Evolutionary conservation across 2,797 vertebrate genomes (phyloP).

Genomic region (Anableps anableps): DNA sequence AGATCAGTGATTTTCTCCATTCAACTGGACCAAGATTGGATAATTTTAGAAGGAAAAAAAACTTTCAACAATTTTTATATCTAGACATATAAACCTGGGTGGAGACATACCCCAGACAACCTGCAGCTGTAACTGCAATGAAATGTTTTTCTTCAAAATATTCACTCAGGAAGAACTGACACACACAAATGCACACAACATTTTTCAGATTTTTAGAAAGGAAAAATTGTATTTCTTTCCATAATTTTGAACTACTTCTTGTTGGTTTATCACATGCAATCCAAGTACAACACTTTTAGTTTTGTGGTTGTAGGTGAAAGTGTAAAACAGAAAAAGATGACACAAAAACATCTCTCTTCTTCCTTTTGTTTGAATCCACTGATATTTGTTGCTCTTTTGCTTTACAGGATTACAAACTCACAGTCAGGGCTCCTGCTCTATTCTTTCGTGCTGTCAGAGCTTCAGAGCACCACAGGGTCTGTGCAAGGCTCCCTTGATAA

Average conservation of each 20-base stretch:
- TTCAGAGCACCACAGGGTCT: slow-evolving; percentile 44
- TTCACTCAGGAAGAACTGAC: neutral
- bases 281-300: neutral
- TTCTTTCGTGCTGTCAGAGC: slow-evolving; percentile 38
- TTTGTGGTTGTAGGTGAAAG: neutral
- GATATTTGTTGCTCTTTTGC: slow-evolving; percentile 14
- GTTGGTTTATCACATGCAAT: neutral
- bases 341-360: slow-evolving; percentile 11
- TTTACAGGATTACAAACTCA: slow-evolving; percentile 2
- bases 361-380: neutral
- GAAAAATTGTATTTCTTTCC: neutral
- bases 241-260: neutral
- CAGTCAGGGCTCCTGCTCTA: slow-evolving; percentile 16
- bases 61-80: neutral
- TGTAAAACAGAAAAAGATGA: slow-evolving; percentile 29
- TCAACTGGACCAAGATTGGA: neutral
- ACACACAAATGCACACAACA: neutral
- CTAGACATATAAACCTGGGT: neutral
- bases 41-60: neutral
- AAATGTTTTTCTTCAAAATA: neutral
- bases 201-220: neutral
- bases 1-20: too few relatives aligned
- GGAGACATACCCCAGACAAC: neutral
- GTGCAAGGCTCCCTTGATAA: slow-evolving; percentile 38
- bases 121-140: neutral